These are phyloP conservation scores for Heterohyrax brucei DNA, from an alignment of 2,797 vertebrate genomes.

Conservation along the genomic window DNA sequence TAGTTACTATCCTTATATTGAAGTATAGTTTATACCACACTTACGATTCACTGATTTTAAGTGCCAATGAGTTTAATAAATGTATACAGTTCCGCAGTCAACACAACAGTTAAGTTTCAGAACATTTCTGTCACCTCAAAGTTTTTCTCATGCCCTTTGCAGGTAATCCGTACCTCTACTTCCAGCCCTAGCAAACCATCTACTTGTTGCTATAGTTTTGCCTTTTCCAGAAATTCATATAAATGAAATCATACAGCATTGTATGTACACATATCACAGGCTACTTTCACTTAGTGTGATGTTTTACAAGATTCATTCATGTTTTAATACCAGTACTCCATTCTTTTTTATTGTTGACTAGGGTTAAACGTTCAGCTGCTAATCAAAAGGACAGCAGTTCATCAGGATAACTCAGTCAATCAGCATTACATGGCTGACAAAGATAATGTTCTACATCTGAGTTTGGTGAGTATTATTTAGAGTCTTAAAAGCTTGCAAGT, in stretches of 20 bases:
- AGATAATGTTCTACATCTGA: too few relatives aligned
- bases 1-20: background rate
- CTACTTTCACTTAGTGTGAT: background rate
- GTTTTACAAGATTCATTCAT: background rate
- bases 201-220: background rate
- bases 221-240: background rate
- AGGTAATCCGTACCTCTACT: background rate
- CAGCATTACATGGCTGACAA: too few relatives aligned
- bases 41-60: slow-evolving; percentile 6
- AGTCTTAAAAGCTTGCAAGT: too few relatives aligned
- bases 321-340: background rate
- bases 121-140: background rate
- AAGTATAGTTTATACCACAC: background rate
- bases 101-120: background rate
- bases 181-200: background rate
- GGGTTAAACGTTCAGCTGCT: too few relatives aligned
- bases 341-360: background rate
- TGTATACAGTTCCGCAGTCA: background rate
- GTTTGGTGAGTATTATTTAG: too few relatives aligned
- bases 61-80: background rate
- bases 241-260: background rate
- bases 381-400: too few relatives aligned
- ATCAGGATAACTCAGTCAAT: too few relatives aligned
- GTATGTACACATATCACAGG: background rate
- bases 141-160: background rate